Evolutionary conservation across 2,113 vertebrate genomes (phyloP), one percentile per base, ranked within the genome.

Genomic region (Platycercus adscitus): DNA sequence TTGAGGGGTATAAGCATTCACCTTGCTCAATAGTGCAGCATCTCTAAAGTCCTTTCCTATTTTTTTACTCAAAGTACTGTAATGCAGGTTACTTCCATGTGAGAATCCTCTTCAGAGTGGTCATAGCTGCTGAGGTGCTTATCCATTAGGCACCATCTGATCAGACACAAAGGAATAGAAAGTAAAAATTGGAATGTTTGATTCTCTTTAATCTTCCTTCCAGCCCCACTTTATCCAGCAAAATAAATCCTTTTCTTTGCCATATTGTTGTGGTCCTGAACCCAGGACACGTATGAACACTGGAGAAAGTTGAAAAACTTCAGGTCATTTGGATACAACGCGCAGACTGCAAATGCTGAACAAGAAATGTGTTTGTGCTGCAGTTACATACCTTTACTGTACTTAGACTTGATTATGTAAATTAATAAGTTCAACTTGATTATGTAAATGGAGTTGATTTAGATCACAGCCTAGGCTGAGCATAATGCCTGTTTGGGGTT

Each of bases 381-480:
- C 78, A 89, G 88, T 86, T 76, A 28, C 73, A 39, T 91, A 93
- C 55, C 69, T 92, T 71, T 81, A 71, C 93, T 76, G 86, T 89
- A 56, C 77, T 93, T 84, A 89, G 76, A 66, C 55, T 55, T 89
- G 56, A 93, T 96, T 97, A 95, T 96, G 91, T 91, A 90, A 93
- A 97, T 95, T 92, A 79, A 82, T 92, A 88, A 52, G 5, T 71
- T 96, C 93, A 63, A 72, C 84, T 91, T 44, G 33, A 66, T 93
- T 43, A 56, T 95, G 89, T 94, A 93, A 93, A 94, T 91, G 93
- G 88, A 52, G 81, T 86, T 92, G 89, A 81, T 94, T 97, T 88
- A 56, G 93, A 50, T 94, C 92, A 76, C 44, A 87, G 82, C 89
- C 86, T 73, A 64, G 86, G 77, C 85, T 88, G 93, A 93, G 20